These are phyloP conservation scores for Lepidocolaptes lacrymiger DNA, from an alignment of 2,797 vertebrate genomes.

Conservation along the genomic window DNA sequence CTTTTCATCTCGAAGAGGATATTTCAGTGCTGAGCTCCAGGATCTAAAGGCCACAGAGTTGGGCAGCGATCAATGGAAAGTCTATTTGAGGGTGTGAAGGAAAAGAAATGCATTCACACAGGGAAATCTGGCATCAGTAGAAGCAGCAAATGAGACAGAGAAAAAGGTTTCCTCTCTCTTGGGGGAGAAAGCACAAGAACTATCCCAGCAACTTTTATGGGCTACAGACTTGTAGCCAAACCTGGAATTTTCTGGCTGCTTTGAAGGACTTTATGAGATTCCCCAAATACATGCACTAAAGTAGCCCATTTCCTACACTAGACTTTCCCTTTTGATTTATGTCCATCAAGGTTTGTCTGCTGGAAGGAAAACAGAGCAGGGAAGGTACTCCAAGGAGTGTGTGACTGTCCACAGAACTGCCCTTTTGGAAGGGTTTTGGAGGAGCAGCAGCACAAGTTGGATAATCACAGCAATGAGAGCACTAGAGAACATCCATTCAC, in stretches of 20 bases:
- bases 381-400: accelerated
- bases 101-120: background rate
- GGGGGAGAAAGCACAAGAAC: background rate
- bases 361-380: background rate
- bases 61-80: background rate
- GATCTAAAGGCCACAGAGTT: background rate
- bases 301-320: background rate
- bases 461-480: background rate
- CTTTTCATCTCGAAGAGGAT: background rate
- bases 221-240: background rate
- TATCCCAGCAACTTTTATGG: background rate
- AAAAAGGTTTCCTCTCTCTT: background rate
- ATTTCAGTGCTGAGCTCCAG: background rate
- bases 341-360: background rate
- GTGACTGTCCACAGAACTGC: background rate
- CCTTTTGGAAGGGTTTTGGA: background rate
- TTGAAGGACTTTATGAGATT: background rate
- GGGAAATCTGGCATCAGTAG: background rate
- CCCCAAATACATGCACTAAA: accelerated
- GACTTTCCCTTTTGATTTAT: background rate
- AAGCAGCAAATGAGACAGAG: background rate
- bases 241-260: background rate
- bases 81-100: background rate
- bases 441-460: background rate
- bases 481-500: accelerated